Conservation (phyloP, 2,797 vertebrate genomes). For the Okamejei kenojei region DNA sequence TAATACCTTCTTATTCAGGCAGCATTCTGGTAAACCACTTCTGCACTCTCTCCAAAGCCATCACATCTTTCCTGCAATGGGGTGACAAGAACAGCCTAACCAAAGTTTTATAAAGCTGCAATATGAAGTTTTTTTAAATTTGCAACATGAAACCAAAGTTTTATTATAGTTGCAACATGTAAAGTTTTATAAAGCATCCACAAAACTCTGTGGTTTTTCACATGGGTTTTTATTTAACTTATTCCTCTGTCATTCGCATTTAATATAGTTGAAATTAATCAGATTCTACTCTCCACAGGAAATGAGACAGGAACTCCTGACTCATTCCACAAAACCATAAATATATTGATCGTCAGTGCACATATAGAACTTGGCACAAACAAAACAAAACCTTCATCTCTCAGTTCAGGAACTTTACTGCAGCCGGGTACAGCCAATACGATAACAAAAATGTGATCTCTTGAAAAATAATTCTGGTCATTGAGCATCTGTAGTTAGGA, state of each 20-base stretch:
- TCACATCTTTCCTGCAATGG: too few species aligned
- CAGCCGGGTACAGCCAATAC: not conserved
- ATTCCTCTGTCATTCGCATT: not conserved
- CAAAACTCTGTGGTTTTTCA: not conserved
- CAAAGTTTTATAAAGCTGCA: too few species aligned
- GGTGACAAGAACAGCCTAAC: too few species aligned
- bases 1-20: too few species aligned
- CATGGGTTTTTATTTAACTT: not conserved
- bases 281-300: not conserved
- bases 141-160: too few species aligned
- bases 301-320: not conserved
- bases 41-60: too few species aligned
- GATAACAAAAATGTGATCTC: not conserved
- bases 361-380: not conserved
- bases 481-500: not conserved
- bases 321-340: slow-evolving; percentile 6
- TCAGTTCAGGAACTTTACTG: not conserved
- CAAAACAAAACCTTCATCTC: not conserved
- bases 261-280: not conserved
- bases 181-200: too few species aligned
- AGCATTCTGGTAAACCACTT: too few species aligned
- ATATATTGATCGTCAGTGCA: not conserved
- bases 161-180: too few species aligned
- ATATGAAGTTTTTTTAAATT: too few species aligned
- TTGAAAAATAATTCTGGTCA: not conserved